Base-by-base conservation (phyloP, 2,113 vertebrate genomes). In the Hypanus sabinus region DNA sequence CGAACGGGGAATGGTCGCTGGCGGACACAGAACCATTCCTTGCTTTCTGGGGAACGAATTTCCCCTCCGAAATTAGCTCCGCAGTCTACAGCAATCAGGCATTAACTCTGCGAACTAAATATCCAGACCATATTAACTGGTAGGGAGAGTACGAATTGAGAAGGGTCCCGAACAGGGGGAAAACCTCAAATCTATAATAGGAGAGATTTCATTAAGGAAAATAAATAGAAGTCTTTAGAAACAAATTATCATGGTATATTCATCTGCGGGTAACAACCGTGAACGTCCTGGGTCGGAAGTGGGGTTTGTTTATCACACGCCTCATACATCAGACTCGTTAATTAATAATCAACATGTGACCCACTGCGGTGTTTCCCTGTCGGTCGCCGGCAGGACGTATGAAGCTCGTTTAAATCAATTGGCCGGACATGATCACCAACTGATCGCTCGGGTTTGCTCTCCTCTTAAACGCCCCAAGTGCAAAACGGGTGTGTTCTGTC, bases 301-400 rank as follows among this genome's bases (percentile, higher is more conserved):
- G 36, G 70, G 36, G 11, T 10, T 38, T 93, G 38, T 93, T 93
- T 46, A 93, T 93, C 60, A 73, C 62, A 46, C 27, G 16, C 14
- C n/a, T 92, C 65, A 70, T 70, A 92, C n/a, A 70, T 92, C 88
- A 71, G 33, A 62, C 33, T 71, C 33, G 22, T 93, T 93, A 93
- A 93, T 93, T 73, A 93, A 93, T 75, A 65, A 68, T 33, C 57
- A 65, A 65, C 60, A 33, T 65, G 60, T 65, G 85, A 90, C 85
- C 7, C 4, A 0, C 14, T 33, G 30, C 20, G 71, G 71, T 65
- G 20, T 55, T 3, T 6, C 80, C 4, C 38, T 80, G 46, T 46
- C 12, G 57, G 83, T 27, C n/a, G 5, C 10, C 12, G 83, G 57
- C 83, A 30, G 14, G 57, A 60, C 33, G 57, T 0, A n/a, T 65